Percentiles rank a stretch among this genome's conserved stretches.
These are phyloP conservation scores for Lepus townsendii DNA, from an alignment of 2,797 vertebrate species.

Conservation along the genomic window DNA sequence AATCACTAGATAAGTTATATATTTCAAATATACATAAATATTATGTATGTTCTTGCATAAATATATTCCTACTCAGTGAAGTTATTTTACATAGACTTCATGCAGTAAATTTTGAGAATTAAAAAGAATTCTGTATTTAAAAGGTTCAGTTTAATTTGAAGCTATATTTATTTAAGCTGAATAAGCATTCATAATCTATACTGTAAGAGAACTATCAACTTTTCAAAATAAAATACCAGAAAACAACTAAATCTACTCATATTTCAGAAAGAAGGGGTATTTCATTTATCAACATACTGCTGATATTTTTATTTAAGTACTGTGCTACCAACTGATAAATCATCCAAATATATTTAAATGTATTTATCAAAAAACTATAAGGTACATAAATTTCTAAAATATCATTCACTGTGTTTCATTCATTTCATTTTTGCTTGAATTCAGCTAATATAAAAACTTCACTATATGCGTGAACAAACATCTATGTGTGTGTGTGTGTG, in stretches of 20 bases:
- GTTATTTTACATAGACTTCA: neutral
- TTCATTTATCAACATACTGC: neutral
- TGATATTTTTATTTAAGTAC: neutral
- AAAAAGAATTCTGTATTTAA: neutral
- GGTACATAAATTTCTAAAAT: neutral
- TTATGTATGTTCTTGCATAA: neutral
- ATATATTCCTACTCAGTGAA: neutral
- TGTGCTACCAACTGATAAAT: neutral
- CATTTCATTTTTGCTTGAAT: neutral
- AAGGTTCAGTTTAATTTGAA: slow-evolving; percentile 27
- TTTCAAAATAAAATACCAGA: neutral
- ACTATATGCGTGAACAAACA: neutral
- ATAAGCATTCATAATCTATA: neutral
- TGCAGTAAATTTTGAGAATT: neutral
- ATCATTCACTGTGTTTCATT: neutral
- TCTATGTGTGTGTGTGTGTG: neutral
- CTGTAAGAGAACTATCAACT: neutral
- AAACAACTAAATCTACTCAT: too few relatives aligned
- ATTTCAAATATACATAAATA: neutral
- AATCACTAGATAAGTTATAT: neutral
- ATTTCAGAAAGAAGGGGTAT: neutral
- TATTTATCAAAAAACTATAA: neutral
- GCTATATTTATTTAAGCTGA: slow-evolving; percentile 3
- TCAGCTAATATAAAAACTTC: neutral
- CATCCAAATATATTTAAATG: neutral